phyloP scores from a whole-genome alignment of 1,140 invertebrate species.

The Potamilus streckersoni region DNA sequence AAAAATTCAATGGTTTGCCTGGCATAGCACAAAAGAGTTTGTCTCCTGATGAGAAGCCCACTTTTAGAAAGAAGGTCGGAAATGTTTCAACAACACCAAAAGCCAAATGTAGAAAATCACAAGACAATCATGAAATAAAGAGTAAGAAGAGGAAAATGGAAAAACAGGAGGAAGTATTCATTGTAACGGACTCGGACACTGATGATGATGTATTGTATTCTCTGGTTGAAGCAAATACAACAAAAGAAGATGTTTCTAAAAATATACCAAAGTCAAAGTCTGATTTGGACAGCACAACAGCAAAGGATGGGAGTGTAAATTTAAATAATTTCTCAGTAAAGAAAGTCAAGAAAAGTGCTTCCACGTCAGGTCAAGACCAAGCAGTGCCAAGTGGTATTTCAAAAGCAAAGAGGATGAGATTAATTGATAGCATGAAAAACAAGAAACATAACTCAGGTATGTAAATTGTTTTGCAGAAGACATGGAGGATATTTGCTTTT shows the following conservation, averaged over 20 bases:
- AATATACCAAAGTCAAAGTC: conserved; percentile 6
- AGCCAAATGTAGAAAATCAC: no score
- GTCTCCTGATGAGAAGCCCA: not conserved
- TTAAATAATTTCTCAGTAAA: no score
- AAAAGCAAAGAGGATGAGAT: conserved; percentile 25
- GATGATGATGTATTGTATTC: conserved; percentile 44
- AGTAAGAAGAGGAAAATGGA: conserved; percentile 2
- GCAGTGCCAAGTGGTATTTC: not conserved
- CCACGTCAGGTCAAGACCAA: no score
- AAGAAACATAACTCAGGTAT: conserved; percentile 6
- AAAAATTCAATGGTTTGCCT: no score
- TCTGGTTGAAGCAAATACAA: conserved; percentile 17
- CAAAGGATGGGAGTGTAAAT: no score
- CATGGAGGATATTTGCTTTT: no score
- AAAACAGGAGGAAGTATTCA: conserved; percentile 1
- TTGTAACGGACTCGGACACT: conserved; percentile 19
- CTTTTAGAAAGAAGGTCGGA: not conserved
- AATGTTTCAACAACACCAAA: not conserved
- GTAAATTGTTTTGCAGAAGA: no score
- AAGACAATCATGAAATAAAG: not conserved
- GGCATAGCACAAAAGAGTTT: not conserved
- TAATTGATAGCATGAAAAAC: conserved; percentile 29
- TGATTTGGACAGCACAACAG: not conserved
- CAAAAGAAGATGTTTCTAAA: conserved; percentile 2
- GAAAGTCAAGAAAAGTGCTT: no score